These are phyloP conservation scores for Diogma glabrata DNA, from an alignment of 2,888 invertebrate species.

Conservation along the genomic window DNA sequence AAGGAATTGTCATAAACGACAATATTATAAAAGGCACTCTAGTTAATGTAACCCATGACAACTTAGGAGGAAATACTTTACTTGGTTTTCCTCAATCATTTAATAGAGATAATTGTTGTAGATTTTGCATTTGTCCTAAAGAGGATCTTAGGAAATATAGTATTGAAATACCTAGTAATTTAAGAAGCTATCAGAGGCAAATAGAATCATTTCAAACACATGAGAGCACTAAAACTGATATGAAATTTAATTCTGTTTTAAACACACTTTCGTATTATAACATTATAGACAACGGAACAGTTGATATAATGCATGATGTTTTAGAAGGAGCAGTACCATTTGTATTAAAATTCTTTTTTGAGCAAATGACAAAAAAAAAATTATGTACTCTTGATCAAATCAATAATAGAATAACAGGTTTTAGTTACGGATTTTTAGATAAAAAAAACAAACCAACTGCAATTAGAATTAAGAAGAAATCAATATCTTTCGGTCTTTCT, in stretches of 20 bases:
- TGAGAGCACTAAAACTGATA: neutral
- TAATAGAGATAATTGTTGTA: conserved; percentile 8
- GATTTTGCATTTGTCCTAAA: neutral
- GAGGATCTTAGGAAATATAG: neutral
- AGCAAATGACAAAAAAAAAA: neutral
- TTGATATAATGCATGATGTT: conserved; percentile 11
- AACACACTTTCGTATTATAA: neutral
- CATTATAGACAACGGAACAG: neutral
- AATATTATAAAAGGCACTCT: neutral
- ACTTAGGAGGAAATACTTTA: conserved; percentile 10
- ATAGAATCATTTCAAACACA: neutral
- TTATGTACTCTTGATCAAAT: neutral
- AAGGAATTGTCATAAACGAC: neutral
- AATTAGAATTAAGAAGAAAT: conserved; percentile 3
- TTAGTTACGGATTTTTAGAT: conserved; percentile 4
- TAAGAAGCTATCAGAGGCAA: neutral
- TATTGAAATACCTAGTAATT: neutral
- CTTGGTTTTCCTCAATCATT: conserved; percentile 11
- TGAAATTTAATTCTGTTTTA: conserved; percentile 5
- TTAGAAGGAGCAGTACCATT: conserved; percentile 10
- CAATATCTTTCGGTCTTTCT: neutral
- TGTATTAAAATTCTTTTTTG: conserved; percentile 3
- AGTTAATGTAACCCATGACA: conserved; percentile 5
- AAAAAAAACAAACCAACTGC: conserved; percentile 2
- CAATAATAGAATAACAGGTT: neutral